Evolutionary conservation across 23 tunicate species (phyloP).

Genomic region (Clavelina lepadiformis): DNA sequence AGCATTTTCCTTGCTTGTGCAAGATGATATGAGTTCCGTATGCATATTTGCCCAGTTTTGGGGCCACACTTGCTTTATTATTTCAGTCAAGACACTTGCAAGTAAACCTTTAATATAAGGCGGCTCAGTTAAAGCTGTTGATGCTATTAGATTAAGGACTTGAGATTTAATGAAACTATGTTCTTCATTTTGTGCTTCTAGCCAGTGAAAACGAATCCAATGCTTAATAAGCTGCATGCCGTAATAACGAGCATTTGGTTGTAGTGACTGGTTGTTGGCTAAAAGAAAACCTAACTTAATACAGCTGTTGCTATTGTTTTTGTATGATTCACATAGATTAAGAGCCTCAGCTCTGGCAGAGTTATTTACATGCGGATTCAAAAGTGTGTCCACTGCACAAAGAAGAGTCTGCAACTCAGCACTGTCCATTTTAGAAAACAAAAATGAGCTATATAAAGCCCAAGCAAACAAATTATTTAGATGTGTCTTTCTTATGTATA

Average conservation of each 20-base stretch:
- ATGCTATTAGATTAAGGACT: slow-evolving; percentile 6
- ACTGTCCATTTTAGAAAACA: no score
- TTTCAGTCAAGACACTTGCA: slow-evolving; percentile 55
- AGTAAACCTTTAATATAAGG: slow-evolving; percentile 31
- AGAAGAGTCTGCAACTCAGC: slow-evolving; percentile 15
- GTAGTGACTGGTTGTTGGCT: slow-evolving; percentile 2
- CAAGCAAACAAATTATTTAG: no score
- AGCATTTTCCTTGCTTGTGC: background rate
- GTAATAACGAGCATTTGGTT: slow-evolving; percentile 38
- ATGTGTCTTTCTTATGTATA: no score
- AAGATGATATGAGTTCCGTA: slow-evolving; percentile 35
- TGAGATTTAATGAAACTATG: slow-evolving; percentile 29
- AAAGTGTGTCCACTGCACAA: slow-evolving; percentile 33
- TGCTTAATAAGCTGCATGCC: slow-evolving; percentile 72
- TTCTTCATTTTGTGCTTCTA: slow-evolving; percentile 11
- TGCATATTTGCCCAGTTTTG: slow-evolving; percentile 81
- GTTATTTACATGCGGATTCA: slow-evolving; percentile 28
- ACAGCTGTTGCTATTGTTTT: slow-evolving; percentile 12
- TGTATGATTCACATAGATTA: slow-evolving; percentile 54
- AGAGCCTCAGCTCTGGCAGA: slow-evolving; percentile 37
- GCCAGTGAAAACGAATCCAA: slow-evolving; percentile 45
- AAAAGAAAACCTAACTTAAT: slow-evolving; percentile 50
- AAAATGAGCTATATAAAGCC: no score
- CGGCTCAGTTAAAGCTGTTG: slow-evolving; percentile 17
- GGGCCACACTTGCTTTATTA: slow-evolving; percentile 77